Base-by-base conservation (phyloP, 2,888 invertebrate genomes). In the Cacoxenus indagator region DNA sequence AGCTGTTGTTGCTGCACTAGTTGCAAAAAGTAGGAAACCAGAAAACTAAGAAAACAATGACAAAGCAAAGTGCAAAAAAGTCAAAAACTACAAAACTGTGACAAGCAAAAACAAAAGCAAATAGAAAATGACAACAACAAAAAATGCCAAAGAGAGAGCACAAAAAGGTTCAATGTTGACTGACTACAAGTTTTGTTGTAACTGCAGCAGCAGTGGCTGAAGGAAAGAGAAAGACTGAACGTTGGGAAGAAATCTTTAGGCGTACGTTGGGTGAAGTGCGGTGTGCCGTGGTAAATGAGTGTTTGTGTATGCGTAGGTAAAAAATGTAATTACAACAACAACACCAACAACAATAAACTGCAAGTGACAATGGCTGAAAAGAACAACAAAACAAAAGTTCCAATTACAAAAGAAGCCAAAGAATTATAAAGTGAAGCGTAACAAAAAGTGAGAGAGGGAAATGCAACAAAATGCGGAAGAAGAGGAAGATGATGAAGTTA, bases 351-450 rank as follows among this genome's bases (percentile, higher is more conserved):
- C 26, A 46, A 45, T 14, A 48, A 55, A 54, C n/a, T n/a, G n/a
- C 14, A 57, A 46, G 67, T 64, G 67, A 54, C 65, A 54, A 54
- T 24, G 51, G 19, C 8, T 2, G 24, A 37, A 17, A 65, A 37
- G 57, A 45, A 29, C 67, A 67, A 48, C 11, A 43, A 62, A 71
- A 72, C 69, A 69, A 72, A 80, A 80, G 74, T 76, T 82, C 70
- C 77, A 81, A 81, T 78, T 79, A 72, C 79, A 73, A 81, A 79
- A 76, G 61, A 62, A 62, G 43, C 61, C 43, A 43, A 62, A 62
- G 61, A 45, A 45, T 59, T 59, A 59, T 59, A 59, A 59, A 59
- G 37, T 37, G 19, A 17, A 65, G 11, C 19, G 43, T 37, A 67
- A 24, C 51, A 29, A 45, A 27, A 48, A 51, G 11, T n/a, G n/a